Evolutionary conservation across 2,888 invertebrate species (phyloP).

Genomic region (Andrena trimmerana): DNA sequence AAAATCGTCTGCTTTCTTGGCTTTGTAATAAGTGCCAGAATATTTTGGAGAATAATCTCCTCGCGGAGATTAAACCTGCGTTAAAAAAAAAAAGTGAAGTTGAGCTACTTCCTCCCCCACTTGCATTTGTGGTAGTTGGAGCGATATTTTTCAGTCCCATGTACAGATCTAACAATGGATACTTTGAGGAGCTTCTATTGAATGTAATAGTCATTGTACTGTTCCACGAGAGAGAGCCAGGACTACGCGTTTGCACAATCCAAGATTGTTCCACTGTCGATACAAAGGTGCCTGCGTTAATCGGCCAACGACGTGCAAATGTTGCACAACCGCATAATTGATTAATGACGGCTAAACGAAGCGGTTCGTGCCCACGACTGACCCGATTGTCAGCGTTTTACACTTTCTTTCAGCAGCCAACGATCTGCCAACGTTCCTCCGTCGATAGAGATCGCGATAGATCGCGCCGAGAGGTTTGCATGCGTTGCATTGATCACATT

Average conservation of each 20-base stretch:
- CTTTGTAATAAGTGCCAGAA: no score
- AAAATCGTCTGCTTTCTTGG: no score
- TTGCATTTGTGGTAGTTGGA: no score
- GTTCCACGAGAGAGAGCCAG: neutral
- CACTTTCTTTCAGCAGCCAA: conserved; percentile 46
- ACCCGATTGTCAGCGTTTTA: conserved; percentile 54
- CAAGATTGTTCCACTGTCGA: conserved; percentile 14
- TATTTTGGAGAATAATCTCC: no score
- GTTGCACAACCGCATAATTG: conserved; percentile 55
- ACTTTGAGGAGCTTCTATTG: no score
- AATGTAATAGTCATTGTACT: neutral
- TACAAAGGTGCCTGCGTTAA: conserved; percentile 39
- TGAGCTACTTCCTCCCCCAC: no score
- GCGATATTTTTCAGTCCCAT: no score
- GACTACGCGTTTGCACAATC: conserved; percentile 23
- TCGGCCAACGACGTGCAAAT: conserved; percentile 29
- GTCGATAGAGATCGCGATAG: conserved; percentile 26
- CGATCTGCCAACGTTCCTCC: conserved; percentile 17
- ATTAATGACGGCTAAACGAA: conserved; percentile 58
- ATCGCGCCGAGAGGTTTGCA: conserved; percentile 31
- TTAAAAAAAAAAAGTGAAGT: no score
- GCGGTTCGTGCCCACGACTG: conserved; percentile 41
- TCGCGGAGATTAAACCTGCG: no score
- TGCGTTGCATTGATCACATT: conserved; percentile 7
- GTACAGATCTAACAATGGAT: no score